phyloP scores from a whole-genome alignment of 2,113 vertebrate species.

The Lamprologus lemairii region DNA sequence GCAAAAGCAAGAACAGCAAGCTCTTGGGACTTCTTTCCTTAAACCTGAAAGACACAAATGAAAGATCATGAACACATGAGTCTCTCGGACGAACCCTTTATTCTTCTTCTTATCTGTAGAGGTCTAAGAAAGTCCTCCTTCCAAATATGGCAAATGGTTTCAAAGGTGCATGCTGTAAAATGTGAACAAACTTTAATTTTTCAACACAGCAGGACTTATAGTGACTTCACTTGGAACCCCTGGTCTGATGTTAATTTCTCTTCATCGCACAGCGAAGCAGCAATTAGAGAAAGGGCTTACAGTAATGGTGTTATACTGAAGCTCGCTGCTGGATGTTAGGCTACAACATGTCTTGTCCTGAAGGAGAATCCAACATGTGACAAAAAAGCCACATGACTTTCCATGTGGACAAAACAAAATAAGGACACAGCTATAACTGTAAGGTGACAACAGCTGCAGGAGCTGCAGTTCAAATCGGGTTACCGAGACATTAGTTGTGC shows the following conservation, averaged over 20 bases:
- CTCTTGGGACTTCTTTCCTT: not conserved
- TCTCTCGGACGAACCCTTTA: not conserved
- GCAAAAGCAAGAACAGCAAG: not conserved
- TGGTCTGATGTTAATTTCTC: not conserved
- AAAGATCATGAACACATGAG: not conserved
- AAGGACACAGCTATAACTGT: conserved; percentile 42
- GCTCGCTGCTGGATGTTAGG: not conserved
- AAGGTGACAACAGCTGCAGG: conserved; percentile 50
- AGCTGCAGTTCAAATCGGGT: not conserved
- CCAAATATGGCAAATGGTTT: not conserved
- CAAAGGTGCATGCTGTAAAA: not conserved
- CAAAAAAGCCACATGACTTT: conserved; percentile 4
- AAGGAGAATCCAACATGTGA: conserved; percentile 6
- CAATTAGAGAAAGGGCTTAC: not conserved
- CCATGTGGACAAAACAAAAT: conserved; percentile 3
- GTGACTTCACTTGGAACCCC: not conserved
- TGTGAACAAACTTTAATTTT: not conserved
- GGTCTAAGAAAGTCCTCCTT: not conserved
- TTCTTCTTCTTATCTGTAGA: not conserved
- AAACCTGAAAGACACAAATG: conserved; percentile 31
- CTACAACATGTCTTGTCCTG: not conserved
- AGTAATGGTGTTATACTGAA: not conserved
- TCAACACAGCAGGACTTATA: not conserved
- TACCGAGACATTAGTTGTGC: not conserved
- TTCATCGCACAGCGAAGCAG: not conserved